Evolutionary conservation across 2,113 vertebrate species (phyloP).

Genomic region (Nannobrachium achirus): DNA sequence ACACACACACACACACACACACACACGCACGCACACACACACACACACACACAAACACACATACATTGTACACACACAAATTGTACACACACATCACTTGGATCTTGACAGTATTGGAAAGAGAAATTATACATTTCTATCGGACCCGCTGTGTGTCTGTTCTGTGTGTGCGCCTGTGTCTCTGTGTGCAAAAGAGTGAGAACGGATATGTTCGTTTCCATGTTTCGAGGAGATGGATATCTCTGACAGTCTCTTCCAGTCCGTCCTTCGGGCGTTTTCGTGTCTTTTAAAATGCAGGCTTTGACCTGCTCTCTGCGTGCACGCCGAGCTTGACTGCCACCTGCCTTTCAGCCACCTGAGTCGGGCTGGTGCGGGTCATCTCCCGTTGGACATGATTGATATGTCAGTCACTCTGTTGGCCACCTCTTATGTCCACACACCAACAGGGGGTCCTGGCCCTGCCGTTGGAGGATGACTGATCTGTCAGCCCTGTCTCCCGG

Average conservation of each 20-base stretch:
- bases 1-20: not conserved
- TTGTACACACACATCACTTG: slow-evolving; percentile 45
- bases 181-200: no score
- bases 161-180: not conserved
- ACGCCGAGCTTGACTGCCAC: slow-evolving; percentile 42
- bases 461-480: slow-evolving; percentile 55
- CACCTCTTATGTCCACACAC: slow-evolving; percentile 47
- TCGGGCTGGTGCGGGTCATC: slow-evolving; percentile 30
- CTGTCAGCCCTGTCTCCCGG: slow-evolving; percentile 39
- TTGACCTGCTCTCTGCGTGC: slow-evolving; percentile 30
- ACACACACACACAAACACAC: slow-evolving; percentile 23
- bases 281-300: slow-evolving; percentile 17
- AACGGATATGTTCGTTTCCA: not conserved
- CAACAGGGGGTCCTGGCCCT: slow-evolving; percentile 51
- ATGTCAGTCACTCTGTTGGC: slow-evolving; percentile 62
- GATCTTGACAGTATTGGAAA: slow-evolving; percentile 65
- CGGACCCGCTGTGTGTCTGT: slow-evolving; percentile 42
- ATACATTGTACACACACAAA: slow-evolving; percentile 57
- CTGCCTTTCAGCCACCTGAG: slow-evolving; percentile 61
- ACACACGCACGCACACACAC: not conserved
- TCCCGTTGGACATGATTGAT: slow-evolving; percentile 70
- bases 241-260: not conserved
- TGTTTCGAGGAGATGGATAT: slow-evolving; percentile 2
- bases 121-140: slow-evolving; percentile 72
- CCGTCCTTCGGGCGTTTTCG: slow-evolving; percentile 13